Conservation (phyloP, 2,888 invertebrate genomes). For the Omphaloscelis lunosa region DNA sequence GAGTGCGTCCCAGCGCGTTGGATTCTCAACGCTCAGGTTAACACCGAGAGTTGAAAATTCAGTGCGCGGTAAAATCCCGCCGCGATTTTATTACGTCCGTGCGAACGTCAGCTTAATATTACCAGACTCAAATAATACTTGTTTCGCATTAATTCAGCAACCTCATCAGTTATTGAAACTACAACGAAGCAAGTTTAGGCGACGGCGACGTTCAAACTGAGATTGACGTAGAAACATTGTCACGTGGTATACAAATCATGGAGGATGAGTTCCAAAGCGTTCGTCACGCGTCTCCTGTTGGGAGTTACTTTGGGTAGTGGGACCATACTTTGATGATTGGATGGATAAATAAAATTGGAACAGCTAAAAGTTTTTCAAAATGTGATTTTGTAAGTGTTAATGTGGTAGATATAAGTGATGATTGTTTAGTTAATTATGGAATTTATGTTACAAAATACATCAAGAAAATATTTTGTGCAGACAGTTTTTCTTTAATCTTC, state of each 20-base stretch:
- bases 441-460: too few species aligned
- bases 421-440: too few species aligned
- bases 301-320: slow-evolving; percentile 55
- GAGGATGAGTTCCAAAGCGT: slow-evolving; percentile 72
- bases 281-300: slow-evolving; percentile 67
- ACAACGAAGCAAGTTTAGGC: slow-evolving; percentile 48
- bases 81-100: too few species aligned
- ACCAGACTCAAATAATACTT: slow-evolving; percentile 12
- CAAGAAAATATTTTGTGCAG: too few species aligned
- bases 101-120: too few species aligned
- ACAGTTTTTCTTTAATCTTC: too few species aligned
- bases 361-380: not conserved
- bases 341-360: not conserved
- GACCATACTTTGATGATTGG: slow-evolving; percentile 2
- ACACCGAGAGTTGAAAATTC: too few species aligned
- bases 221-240: slow-evolving; percentile 62
- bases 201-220: slow-evolving; percentile 53
- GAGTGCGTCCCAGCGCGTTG: too few species aligned
- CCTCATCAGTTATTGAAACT: slow-evolving; percentile 60
- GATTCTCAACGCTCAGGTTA: too few species aligned
- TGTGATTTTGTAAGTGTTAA: not conserved
- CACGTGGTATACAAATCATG: slow-evolving; percentile 77
- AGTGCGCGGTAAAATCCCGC: too few species aligned
- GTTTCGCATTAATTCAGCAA: slow-evolving; percentile 15
- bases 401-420: not conserved